Conservation (phyloP, 2,113 vertebrate species). For the Vulpes lagopus region DNA sequence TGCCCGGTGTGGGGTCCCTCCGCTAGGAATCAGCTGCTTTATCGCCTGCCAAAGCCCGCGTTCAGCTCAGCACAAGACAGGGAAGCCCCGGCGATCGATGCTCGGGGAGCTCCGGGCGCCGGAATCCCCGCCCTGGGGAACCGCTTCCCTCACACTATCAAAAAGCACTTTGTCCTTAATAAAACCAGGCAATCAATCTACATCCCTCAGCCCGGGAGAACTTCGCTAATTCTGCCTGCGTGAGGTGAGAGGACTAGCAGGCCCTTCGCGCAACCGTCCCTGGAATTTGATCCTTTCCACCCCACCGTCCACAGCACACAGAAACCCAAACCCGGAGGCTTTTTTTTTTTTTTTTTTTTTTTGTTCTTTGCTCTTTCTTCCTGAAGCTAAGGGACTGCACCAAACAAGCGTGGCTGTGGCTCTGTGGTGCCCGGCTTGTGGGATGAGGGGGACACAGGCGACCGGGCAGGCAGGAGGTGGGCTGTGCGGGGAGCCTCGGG, state of each 20-base stretch:
- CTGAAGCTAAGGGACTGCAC: not conserved
- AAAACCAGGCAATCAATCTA: slow-evolving; percentile 86
- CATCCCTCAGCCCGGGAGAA: slow-evolving; percentile 76
- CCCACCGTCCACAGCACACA: slow-evolving; percentile 39
- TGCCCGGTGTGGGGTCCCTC: not conserved
- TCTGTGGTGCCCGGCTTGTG: not conserved
- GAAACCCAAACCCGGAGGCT: not conserved
- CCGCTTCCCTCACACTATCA: slow-evolving; percentile 80
- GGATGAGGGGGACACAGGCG: not conserved
- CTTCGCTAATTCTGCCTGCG: slow-evolving; percentile 71
- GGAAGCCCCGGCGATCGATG: slow-evolving; percentile 51
- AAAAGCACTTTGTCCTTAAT: slow-evolving; percentile 86
- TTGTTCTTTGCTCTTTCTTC: not conserved
- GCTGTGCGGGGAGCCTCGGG: not conserved
- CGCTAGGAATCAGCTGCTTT: not conserved
- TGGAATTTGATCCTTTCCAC: slow-evolving; percentile 72
- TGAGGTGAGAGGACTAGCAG: slow-evolving; percentile 62
- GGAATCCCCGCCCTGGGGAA: slow-evolving; percentile 83
- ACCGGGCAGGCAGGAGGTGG: not conserved
- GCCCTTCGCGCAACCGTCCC: slow-evolving; percentile 54
- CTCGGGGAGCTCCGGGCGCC: not conserved
- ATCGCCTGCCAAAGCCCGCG: rapidly evolving
- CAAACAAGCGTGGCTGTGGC: not conserved
- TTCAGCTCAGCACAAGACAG: slow-evolving; percentile 53
- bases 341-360: not conserved